Percentiles rank a stretch among this genome's conserved stretches.
Conservation (phyloP, 2,113 vertebrate genomes). For the Amphiprion percula region DNA sequence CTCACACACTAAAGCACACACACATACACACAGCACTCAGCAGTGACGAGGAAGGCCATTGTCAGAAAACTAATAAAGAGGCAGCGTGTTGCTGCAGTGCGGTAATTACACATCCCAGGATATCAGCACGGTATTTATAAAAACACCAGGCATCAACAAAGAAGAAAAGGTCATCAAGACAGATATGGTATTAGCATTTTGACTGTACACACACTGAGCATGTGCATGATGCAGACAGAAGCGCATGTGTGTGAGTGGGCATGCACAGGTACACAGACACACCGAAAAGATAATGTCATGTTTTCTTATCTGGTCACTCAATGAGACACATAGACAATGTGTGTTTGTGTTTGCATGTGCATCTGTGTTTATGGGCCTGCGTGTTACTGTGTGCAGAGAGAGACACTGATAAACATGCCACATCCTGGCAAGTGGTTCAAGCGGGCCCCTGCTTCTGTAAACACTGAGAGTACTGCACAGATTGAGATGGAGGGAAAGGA, state of each 20-base stretch:
- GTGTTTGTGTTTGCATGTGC: conserved; percentile 55
- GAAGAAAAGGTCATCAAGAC: conserved; percentile 80
- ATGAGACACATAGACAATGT: conserved; percentile 51
- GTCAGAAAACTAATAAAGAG: conserved; percentile 83
- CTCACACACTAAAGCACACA: conserved; percentile 10
- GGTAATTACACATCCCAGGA: conserved; percentile 82
- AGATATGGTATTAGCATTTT: conserved; percentile 74
- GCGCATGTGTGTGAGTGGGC: background rate
- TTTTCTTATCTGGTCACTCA: conserved; percentile 75
- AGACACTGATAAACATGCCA: conserved; percentile 72
- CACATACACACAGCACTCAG: conserved; percentile 19
- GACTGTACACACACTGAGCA: conserved; percentile 35
- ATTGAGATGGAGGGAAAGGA: conserved; percentile 66
- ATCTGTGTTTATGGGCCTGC: conserved; percentile 47
- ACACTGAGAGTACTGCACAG: conserved; percentile 61
- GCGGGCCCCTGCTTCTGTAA: conserved; percentile 51
- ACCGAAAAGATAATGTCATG: conserved; percentile 70
- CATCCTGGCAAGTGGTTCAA: conserved; percentile 71
- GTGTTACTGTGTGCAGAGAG: conserved; percentile 31
- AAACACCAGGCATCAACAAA: conserved; percentile 77
- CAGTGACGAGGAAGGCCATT: conserved; percentile 63
- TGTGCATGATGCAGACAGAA: background rate
- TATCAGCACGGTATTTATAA: conserved; percentile 79
- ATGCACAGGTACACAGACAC: conserved; percentile 23
- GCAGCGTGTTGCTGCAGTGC: conserved; percentile 60